Percentiles rank a stretch among this genome's conserved stretches.
Evolutionary conservation across 2,797 vertebrate species (phyloP).

Genomic region (Ambastaia sidthimunki): DNA sequence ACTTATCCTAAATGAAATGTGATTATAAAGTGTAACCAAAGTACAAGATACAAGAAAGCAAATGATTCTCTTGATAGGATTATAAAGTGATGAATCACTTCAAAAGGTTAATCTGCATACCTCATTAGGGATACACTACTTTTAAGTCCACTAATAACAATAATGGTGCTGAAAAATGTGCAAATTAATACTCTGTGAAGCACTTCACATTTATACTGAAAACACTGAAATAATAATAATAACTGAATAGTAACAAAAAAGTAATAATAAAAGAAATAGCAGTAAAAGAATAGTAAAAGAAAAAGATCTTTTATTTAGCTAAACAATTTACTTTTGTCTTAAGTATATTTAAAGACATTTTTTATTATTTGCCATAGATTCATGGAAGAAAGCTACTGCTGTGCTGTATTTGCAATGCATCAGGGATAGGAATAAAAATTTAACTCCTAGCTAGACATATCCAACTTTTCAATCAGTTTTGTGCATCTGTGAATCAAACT

Average conservation of each 20-base stretch:
- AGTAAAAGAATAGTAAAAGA: constrained; percentile 34
- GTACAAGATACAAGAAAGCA: constrained; percentile 43
- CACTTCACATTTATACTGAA: constrained; percentile 22
- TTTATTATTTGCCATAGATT: constrained; percentile 19
- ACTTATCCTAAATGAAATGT: constrained; percentile 47
- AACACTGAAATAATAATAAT: neutral
- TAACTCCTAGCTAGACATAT: constrained; percentile 1
- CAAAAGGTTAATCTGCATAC: constrained; percentile 59
- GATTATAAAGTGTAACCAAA: constrained; percentile 46
- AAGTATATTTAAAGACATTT: constrained; percentile 27
- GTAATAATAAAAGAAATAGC: constrained; percentile 31
- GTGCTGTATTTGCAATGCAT: constrained; percentile 18
- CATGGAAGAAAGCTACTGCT: constrained; percentile 17
- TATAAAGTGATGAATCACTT: constrained; percentile 48
- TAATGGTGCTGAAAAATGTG: constrained; percentile 41
- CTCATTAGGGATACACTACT: constrained; percentile 55
- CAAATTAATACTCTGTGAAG: constrained; percentile 45
- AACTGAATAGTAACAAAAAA: neutral
- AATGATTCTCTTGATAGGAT: constrained; percentile 49
- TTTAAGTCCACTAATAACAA: constrained; percentile 57
- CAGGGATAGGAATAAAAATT: constrained; percentile 7
- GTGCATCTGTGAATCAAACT: constrained; percentile 25
- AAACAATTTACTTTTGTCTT: constrained; percentile 21
- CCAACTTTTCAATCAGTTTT: constrained; percentile 13
- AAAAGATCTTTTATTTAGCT: constrained; percentile 14